These are phyloP conservation scores for Bombyx mandarina DNA, from an alignment of 1,140 invertebrate species.

Conservation along the genomic window DNA sequence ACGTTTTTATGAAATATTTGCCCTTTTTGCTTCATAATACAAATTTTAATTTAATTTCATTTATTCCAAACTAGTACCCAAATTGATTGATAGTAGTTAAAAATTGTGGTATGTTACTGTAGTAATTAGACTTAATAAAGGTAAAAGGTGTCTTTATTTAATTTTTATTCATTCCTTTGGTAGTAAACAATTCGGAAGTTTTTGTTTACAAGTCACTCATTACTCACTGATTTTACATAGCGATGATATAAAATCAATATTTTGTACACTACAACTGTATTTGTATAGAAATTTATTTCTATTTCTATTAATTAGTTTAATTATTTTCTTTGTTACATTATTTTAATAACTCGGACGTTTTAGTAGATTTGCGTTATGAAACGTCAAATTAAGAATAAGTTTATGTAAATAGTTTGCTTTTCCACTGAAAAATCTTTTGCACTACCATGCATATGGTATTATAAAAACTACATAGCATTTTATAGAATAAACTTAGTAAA, in stretches of 20 bases:
- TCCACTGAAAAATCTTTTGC: constrained; percentile 8
- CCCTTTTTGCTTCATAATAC: background rate
- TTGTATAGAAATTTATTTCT: constrained; percentile 20
- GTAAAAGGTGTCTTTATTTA: constrained; percentile 15
- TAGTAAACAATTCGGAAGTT: constrained; percentile 35
- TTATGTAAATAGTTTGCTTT: constrained; percentile 65
- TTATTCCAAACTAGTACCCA: background rate
- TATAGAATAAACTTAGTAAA: no score
- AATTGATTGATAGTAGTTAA: background rate
- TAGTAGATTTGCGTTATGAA: constrained; percentile 24
- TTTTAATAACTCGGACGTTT: constrained; percentile 21
- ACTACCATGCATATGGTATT: no score
- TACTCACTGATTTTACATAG: no score
- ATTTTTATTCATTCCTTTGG: constrained; percentile 61
- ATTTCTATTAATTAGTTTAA: constrained; percentile 28
- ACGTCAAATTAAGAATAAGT: constrained; percentile 34
- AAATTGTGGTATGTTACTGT: background rate
- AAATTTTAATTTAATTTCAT: background rate
- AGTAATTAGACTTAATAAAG: background rate
- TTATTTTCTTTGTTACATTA: constrained; percentile 20
- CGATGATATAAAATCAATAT: background rate
- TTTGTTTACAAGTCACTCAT: constrained; percentile 12
- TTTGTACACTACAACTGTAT: constrained; percentile 9
- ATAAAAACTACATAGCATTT: no score
- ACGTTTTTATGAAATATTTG: constrained; percentile 2